These are phyloP conservation scores for Oophaga pumilio DNA, from an alignment of 2,113 vertebrate species.

Conservation along the genomic window DNA sequence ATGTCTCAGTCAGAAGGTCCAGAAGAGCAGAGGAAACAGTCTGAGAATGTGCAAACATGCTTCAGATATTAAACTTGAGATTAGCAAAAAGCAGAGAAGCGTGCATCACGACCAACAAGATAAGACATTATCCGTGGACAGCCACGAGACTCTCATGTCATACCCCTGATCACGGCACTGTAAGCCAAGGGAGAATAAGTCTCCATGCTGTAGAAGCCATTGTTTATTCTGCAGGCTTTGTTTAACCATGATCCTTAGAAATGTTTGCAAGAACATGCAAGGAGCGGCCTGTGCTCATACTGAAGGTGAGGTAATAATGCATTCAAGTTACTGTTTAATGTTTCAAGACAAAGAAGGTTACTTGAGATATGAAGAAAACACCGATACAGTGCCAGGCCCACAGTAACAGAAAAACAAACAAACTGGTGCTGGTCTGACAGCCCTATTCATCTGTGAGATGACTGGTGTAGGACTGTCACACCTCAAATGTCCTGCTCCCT, in stretches of 20 bases:
- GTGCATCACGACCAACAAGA: background rate
- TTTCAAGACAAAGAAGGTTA: constrained; percentile 30
- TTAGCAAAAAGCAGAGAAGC: no score
- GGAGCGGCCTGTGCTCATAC: constrained; percentile 36
- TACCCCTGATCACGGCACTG: background rate
- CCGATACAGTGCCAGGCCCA: constrained; percentile 27
- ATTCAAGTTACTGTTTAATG: constrained; percentile 38
- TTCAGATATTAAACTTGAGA: no score
- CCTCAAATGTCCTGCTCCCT: background rate
- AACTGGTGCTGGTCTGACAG: background rate
- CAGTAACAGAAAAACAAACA: constrained; percentile 21
- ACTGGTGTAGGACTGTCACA: background rate
- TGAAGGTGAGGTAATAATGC: constrained; percentile 36
- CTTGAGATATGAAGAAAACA: constrained; percentile 38
- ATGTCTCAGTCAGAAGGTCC: no score
- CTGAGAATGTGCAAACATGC: no score
- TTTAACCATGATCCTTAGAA: constrained; percentile 8
- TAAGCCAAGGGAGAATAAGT: background rate
- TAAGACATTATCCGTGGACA: background rate
- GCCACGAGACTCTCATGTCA: background rate
- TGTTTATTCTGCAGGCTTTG: constrained; percentile 42
- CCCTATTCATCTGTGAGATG: background rate
- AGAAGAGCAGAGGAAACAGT: no score
- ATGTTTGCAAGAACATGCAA: constrained; percentile 27
- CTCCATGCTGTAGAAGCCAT: background rate